These are phyloP conservation scores for Ophonus ardosiacus DNA, from an alignment of 2,888 invertebrate species.

Conservation along the genomic window DNA sequence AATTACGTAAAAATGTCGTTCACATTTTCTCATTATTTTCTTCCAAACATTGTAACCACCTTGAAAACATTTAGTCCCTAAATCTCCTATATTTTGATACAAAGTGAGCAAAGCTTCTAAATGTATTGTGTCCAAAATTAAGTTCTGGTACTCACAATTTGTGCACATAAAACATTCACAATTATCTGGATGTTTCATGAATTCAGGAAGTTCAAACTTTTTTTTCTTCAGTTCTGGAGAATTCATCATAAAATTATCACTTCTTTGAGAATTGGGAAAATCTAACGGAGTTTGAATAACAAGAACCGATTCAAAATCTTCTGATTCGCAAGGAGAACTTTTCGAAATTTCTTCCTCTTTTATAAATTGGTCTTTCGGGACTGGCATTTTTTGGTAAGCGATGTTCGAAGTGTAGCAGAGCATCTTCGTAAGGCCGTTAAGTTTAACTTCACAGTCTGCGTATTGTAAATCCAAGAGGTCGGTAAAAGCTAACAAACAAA, in stretches of 20 bases:
- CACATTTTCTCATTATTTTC: slow-evolving; percentile 63
- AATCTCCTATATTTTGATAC: slow-evolving; percentile 17
- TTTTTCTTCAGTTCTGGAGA: slow-evolving; percentile 68
- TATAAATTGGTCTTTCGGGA: not conserved
- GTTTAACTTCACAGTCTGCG: slow-evolving; percentile 71
- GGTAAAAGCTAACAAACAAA: slow-evolving; percentile 70
- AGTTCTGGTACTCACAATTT: slow-evolving; percentile 69
- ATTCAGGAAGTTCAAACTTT: slow-evolving; percentile 67
- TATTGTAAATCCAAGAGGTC: slow-evolving; percentile 70
- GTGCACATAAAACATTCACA: slow-evolving; percentile 70
- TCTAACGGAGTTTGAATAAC: slow-evolving; percentile 66
- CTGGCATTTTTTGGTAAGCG: slow-evolving; percentile 7
- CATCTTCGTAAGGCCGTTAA: slow-evolving; percentile 70
- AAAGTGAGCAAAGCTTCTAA: slow-evolving; percentile 69
- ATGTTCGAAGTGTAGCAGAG: slow-evolving; percentile 65
- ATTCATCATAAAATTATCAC: slow-evolving; percentile 65
- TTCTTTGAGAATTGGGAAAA: slow-evolving; percentile 59
- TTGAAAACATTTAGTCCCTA: slow-evolving; percentile 64
- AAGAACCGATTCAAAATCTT: slow-evolving; percentile 15
- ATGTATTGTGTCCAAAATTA: slow-evolving; percentile 67
- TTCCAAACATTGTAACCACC: slow-evolving; percentile 67
- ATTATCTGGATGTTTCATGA: slow-evolving; percentile 66
- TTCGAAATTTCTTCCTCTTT: slow-evolving; percentile 27
- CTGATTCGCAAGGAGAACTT: not conserved
- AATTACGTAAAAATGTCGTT: slow-evolving; percentile 57